Conservation (phyloP, 2,797 vertebrate species). For the Crenichthys baileyi region DNA sequence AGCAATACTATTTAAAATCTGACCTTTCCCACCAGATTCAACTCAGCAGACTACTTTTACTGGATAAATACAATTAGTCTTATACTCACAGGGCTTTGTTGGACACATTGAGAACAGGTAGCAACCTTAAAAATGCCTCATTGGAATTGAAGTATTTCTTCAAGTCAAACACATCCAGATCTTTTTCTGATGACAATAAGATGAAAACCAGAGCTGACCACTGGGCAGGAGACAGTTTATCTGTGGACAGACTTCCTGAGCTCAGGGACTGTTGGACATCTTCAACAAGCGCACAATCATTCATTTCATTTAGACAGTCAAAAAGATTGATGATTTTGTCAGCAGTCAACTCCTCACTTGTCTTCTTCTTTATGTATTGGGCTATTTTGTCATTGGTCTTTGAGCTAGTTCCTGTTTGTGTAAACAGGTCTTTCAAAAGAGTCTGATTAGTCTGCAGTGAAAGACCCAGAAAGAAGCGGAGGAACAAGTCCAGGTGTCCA, state of each 20-base stretch:
- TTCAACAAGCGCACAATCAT: not conserved
- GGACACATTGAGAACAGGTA: not conserved
- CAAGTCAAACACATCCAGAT: not conserved
- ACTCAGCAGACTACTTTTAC: not conserved
- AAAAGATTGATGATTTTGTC: slow-evolving; percentile 14
- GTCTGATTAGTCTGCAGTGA: slow-evolving; percentile 14
- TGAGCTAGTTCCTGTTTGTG: not conserved
- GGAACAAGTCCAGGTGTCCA: slow-evolving; percentile 19
- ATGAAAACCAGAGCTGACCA: slow-evolving; percentile 16
- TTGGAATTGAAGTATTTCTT: not conserved
- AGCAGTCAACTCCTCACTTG: not conserved
- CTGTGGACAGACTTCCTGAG: not conserved
- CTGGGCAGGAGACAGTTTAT: not conserved
- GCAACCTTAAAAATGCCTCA: not conserved
- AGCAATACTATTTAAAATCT: not conserved
- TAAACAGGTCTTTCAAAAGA: not conserved
- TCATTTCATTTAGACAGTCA: slow-evolving; percentile 1
- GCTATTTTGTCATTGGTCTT: not conserved
- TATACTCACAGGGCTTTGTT: not conserved
- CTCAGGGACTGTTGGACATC: not conserved
- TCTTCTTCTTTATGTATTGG: slow-evolving; percentile 5
- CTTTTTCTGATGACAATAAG: slow-evolving; percentile 3
- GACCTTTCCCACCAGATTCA: not conserved
- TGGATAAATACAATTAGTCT: not conserved
- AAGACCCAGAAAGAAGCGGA: slow-evolving; percentile 11